Base-by-base conservation (phyloP, 2,113 vertebrate genomes). In the Tyto alba region DNA sequence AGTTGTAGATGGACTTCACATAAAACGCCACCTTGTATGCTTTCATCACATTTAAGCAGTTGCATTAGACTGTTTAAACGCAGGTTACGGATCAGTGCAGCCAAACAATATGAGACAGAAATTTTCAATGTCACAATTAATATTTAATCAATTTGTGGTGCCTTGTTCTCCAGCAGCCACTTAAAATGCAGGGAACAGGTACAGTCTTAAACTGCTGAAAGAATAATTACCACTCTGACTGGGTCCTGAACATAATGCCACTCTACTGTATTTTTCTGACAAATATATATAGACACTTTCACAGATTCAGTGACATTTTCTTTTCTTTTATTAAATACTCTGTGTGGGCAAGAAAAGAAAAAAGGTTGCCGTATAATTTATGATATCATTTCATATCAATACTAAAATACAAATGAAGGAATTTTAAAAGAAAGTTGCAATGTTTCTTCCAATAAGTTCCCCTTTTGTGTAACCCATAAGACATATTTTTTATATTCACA, bases 201-300 rank as follows among this genome's bases (percentile, higher is more conserved):
- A 95, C 11, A 75, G 75, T 48, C 62, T 75, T 52, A 85, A 63
- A 68, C 47, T 90, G 81, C 57, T 93, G 80, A 47, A 90, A 95
- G 94, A 93, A 80, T 81, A 95, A 96, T 94, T 81, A 89, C 95
- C 93, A 76, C 82, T 83, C 69, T 96, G 88, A 40, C 85, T 85
- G 86, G 76, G 88, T 56, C 92, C 69, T 45, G 86, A 95, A 69
- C 69, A 85, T 68, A 92, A 93, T 66, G 86, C 67, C 86, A 89
- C 82, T 86, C 80, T 66, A 45, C 88, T 77, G 32, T 50, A 91
- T 45, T 88, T 85, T 74, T 85, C 79, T 96, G 95, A 93, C 91
- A 96, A 95, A 92, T 16, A 89, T 41, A 66, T 47, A 73, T 4
- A 90, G 72, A 84, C 83, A 57, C 30, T 86, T 83, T 66, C 53